These are phyloP conservation scores for Empis livida DNA, from an alignment of 2,888 invertebrate genomes.

Conservation along the genomic window DNA sequence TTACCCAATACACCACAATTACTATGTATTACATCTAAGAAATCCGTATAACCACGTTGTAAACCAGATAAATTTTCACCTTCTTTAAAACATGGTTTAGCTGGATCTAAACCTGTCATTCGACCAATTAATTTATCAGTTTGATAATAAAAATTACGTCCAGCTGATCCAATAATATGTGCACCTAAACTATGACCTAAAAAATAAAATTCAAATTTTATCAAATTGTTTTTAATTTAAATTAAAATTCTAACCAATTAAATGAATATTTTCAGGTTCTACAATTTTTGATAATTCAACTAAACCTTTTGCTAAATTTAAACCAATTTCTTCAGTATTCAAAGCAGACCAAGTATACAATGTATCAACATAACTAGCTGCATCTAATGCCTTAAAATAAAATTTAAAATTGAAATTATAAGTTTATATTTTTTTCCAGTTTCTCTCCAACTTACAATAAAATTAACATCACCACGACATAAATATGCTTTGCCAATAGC, in stretches of 20 bases:
- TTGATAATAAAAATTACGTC: constrained; percentile 21
- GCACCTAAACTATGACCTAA: constrained; percentile 32
- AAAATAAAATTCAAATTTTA: neutral
- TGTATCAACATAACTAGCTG: constrained; percentile 27
- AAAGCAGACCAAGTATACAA: constrained; percentile 32
- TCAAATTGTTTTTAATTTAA: neutral
- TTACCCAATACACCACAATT: constrained; percentile 28
- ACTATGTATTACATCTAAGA: constrained; percentile 29
- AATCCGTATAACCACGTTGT: constrained; percentile 24
- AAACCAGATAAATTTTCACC: constrained; percentile 22
- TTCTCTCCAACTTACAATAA: constrained; percentile 30
- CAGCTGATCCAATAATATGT: constrained; percentile 29
- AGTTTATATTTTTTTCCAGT: too few relatives aligned
- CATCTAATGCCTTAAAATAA: constrained; percentile 26
- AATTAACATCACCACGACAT: constrained; percentile 29
- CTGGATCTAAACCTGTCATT: constrained; percentile 32
- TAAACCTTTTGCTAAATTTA: constrained; percentile 23
- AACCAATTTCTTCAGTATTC: constrained; percentile 31
- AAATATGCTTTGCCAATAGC: constrained; percentile 25
- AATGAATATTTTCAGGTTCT: constrained; percentile 25
- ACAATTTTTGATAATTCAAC: constrained; percentile 22
- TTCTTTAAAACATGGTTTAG: constrained; percentile 30
- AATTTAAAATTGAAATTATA: neutral
- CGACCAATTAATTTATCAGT: constrained; percentile 24
- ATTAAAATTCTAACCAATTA: constrained; percentile 22